Base-by-base conservation (phyloP, 2,888 invertebrate genomes). In the Abrostola tripartita region DNA sequence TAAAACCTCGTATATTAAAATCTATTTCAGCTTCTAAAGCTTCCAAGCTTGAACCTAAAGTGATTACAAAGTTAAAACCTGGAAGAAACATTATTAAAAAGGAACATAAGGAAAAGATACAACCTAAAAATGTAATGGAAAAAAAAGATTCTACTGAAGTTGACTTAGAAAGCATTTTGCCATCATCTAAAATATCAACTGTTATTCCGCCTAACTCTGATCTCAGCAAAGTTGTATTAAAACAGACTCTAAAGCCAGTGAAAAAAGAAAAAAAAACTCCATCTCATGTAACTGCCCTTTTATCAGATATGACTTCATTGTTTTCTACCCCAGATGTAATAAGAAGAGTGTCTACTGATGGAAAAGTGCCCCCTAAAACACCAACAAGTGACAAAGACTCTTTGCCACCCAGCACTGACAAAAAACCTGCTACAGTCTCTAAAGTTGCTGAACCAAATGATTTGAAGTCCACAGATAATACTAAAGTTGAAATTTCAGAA, bases 261-360 rank as follows among this genome's bases (percentile, higher is more conserved):
- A 94, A 91, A 74, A 95, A 92, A 78, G 95, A 95, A 68, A 95
- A 95, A 69, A 96, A 96, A 85, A 95, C 95, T 38, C 96, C 96
- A 14, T 95, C 96, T 12, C 96, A 95, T 82, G 92, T 96, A 52
- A 95, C 95, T 61, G 95, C 89, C 75, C 90, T 92, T 79, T 90
- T 95, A 47, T 91, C 94, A 41, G 96, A 96, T 82, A 96, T 96
- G 95, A 95, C 97, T 64, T 96, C 97, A 42, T 88, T 97, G 64
- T 97, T 97, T 87, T 97, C 97, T 6, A 96, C 97, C 49, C 97
- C 97, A 24, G 97, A 97, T 92, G 97, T 97, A 59, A 97, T 97
- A 64, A 94, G 97, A 79, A 94, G 97, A 79, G 96, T 97, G 12
- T 95, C 95, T 59, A 93, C 95, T 50, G 95, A 95, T 60, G 88